A percentile compares a stretch with the other conserved stretches of the same genome.
Evolutionary conservation across 2,888 invertebrate species (phyloP).

Genomic region (Drosophila niveifrons): DNA sequence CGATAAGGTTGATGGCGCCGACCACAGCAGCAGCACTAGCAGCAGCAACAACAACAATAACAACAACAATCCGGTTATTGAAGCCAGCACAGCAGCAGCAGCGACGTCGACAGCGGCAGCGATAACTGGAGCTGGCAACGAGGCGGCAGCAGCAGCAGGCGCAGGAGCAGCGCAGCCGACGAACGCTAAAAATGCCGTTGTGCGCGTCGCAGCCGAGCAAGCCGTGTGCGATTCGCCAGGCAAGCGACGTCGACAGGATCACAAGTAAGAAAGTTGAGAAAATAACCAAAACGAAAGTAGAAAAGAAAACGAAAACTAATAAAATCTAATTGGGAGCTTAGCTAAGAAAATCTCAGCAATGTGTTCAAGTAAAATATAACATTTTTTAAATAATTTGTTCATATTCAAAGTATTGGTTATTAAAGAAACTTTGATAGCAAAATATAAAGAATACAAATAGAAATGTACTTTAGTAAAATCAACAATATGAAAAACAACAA

Average conservation of each 20-base stretch:
- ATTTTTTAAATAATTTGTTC: too few relatives aligned
- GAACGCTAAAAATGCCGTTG: conserved; percentile 58
- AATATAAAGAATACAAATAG: background rate
- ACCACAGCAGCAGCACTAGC: conserved; percentile 75
- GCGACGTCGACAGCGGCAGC: conserved; percentile 84
- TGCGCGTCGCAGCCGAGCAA: conserved; percentile 65
- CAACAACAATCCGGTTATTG: conserved; percentile 61
- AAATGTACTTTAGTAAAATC: too few relatives aligned
- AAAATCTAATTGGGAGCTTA: background rate
- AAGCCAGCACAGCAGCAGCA: conserved; percentile 16
- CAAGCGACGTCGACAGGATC: conserved; percentile 80
- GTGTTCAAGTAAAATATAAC: too few relatives aligned
- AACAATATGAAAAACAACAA: too few relatives aligned
- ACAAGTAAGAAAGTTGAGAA: conserved; percentile 66
- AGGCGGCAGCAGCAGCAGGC: conserved; percentile 27
- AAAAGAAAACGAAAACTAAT: background rate
- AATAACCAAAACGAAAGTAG: background rate
- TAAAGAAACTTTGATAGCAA: too few relatives aligned
- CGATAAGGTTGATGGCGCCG: conserved; percentile 89
- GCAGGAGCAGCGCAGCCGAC: conserved; percentile 27
- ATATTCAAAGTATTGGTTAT: too few relatives aligned
- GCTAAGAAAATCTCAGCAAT: too few relatives aligned
- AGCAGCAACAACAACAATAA: conserved; percentile 46
- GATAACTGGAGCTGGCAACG: conserved; percentile 86
- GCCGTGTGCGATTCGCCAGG: conserved; percentile 77